phyloP scores from a whole-genome alignment of 1,140 invertebrate species.

The Mycetomoellerius zeteki region DNA sequence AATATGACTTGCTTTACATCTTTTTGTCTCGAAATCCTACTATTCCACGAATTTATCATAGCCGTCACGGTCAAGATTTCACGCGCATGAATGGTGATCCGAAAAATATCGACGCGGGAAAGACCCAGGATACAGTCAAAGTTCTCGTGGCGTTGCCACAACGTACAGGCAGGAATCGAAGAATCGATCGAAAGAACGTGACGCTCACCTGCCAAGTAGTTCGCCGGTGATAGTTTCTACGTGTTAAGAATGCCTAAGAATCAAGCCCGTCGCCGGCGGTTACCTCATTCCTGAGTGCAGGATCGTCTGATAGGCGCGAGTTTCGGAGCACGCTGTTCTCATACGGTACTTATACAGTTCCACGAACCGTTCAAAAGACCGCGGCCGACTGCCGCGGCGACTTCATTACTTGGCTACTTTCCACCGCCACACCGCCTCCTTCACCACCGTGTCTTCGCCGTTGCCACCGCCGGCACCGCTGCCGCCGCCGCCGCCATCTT shows the following conservation, averaged over 20 bases:
- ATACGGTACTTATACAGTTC: not conserved
- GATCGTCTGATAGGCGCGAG: slow-evolving; percentile 15
- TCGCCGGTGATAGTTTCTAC: not conserved
- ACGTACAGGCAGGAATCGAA: not conserved
- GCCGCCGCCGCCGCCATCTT: slow-evolving; percentile 10
- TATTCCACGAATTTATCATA: not conserved
- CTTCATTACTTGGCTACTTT: slow-evolving; percentile 24
- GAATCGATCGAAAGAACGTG: slow-evolving; percentile 19
- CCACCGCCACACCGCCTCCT: slow-evolving; percentile 23
- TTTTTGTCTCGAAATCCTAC: not conserved
- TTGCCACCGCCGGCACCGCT: not conserved
- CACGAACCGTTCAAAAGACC: slow-evolving; percentile 30
- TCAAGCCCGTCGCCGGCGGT: not conserved
- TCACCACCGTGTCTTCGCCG: slow-evolving; percentile 17
- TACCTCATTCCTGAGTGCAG: slow-evolving; percentile 40
- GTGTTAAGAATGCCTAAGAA: not conserved
- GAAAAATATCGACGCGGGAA: slow-evolving; percentile 42
- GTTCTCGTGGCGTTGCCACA: not conserved
- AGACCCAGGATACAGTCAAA: not conserved
- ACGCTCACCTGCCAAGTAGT: slow-evolving; percentile 21
- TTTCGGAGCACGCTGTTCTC: slow-evolving; percentile 20
- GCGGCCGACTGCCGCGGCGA: slow-evolving; percentile 26
- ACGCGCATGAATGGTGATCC: slow-evolving; percentile 20
- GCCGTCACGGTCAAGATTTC: not conserved
- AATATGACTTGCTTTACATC: not conserved